Base-by-base conservation (phyloP, 2,888 invertebrate genomes). In the Xestia c-nigrum region DNA sequence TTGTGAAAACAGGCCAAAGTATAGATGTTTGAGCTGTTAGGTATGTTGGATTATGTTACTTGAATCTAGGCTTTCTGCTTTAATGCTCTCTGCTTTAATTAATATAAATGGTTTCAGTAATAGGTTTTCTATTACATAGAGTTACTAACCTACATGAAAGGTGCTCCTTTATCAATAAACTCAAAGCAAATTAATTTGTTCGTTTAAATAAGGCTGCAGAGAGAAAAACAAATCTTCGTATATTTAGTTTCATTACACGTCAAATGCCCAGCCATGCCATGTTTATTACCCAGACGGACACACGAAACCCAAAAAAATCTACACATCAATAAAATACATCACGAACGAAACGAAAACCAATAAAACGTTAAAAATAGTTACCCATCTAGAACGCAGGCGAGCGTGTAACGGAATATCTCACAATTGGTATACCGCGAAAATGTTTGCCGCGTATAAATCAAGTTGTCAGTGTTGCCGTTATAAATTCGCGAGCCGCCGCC, bases 391-490 rank as follows among this genome's bases (percentile, higher is more conserved):
- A 84, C 84, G 79, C 91, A 90, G 90, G 89, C 89, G 91, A 91
- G 91, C 93, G 93, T 93, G 92, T 86, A 89, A 88, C 91, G 91
- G 91, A 92, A 94, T 94, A 94, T 92, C 92, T 93, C 93, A 92
- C 94, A 93, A 93, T 88, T 88, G 89, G 84, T 88, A 88, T 57
- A 85, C 86, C 88, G 88, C 89, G 93, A 91, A 92, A 94, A 93
- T 93, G 92, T 91, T 93, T 92, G 87, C 90, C 93, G 90, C 91
- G 92, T 91, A 94, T 96, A 95, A 95, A 95, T 95, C 95, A 95
- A 91, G 90, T 92, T 95, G 96, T 96, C 96, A 94, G 94, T 95
- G 94, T 93, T 93, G 94, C 93, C 84, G 94, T 95, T 95, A 95
- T 96, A 95, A 94, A 95, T 95, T 94, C 94, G 94, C 93, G 92